These are phyloP conservation scores for Drosophila dunni DNA, from an alignment of 1,140 invertebrate species.

Conservation along the genomic window DNA sequence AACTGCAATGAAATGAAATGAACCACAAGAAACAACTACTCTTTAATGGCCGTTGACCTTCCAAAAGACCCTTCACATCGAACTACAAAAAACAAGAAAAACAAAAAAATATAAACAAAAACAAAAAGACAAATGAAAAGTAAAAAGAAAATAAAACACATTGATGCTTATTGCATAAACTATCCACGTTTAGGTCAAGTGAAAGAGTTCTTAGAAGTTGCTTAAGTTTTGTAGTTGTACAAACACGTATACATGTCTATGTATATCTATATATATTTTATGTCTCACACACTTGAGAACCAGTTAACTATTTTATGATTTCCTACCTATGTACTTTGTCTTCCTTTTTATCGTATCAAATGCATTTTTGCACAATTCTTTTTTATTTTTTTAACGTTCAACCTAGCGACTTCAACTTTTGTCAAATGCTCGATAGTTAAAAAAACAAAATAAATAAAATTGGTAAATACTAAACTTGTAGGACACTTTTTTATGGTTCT, in stretches of 20 bases:
- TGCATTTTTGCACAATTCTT: constrained; percentile 9
- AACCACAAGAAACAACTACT: constrained; percentile 24
- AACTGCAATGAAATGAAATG: constrained; percentile 33
- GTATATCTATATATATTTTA: constrained; percentile 24
- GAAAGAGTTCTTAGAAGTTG: constrained; percentile 30
- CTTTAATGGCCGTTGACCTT: constrained; percentile 36
- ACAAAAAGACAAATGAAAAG: neutral
- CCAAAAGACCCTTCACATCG: constrained; percentile 22
- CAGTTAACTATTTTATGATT: constrained; percentile 52
- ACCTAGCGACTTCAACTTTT: constrained; percentile 73
- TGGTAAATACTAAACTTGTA: constrained; percentile 16
- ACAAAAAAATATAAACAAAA: too few relatives aligned
- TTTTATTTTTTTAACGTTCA: constrained; percentile 47
- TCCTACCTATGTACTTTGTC: constrained; percentile 47
- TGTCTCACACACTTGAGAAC: constrained; percentile 37
- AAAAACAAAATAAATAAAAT: constrained; percentile 18
- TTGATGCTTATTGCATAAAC: constrained; percentile 29
- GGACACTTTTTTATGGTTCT: constrained; percentile 31
- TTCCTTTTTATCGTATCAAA: constrained; percentile 47
- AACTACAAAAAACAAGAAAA: neutral
- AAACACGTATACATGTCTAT: constrained; percentile 28
- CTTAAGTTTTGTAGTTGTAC: constrained; percentile 40
- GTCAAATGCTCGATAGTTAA: constrained; percentile 48
- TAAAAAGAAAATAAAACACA: constrained; percentile 31
- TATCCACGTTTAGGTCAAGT: constrained; percentile 36